phyloP scores from a whole-genome alignment of 2,797 vertebrate genomes.

The Sebastes vulpes region DNA sequence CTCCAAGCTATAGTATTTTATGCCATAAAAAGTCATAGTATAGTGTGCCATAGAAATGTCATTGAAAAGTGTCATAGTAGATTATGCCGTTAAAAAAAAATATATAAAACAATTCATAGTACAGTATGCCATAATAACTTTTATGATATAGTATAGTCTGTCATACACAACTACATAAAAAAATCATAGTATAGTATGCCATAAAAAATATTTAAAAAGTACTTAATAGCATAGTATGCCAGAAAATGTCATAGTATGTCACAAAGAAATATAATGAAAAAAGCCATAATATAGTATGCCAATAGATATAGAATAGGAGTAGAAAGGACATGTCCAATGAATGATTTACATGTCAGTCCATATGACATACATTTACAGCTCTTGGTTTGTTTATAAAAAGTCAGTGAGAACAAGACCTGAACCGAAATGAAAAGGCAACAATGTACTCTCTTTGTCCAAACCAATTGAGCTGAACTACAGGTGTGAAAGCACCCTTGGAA shows the following conservation, averaged over 20 bases:
- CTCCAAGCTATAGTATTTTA: neutral
- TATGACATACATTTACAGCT: neutral
- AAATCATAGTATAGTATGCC: no score
- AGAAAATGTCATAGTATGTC: neutral
- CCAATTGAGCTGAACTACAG: neutral
- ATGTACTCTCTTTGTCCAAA: neutral
- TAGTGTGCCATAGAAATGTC: no score
- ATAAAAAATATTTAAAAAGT: no score
- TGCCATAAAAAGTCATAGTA: neutral
- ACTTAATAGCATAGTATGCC: no score
- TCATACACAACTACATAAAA: no score
- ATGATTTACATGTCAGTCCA: no score
- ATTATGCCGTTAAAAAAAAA: no score
- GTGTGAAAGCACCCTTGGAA: neutral
- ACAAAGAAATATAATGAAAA: neutral
- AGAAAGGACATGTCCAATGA: no score
- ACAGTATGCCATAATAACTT: no score
- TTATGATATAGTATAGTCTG: no score
- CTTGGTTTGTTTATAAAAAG: neutral
- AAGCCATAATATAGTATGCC: neutral
- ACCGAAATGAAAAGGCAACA: neutral
- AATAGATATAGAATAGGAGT: neutral
- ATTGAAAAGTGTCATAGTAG: no score
- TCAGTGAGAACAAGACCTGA: neutral
- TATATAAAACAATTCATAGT: no score